phyloP scores from a whole-genome alignment of 2,888 invertebrate genomes.

The Cheilosia impressa region DNA sequence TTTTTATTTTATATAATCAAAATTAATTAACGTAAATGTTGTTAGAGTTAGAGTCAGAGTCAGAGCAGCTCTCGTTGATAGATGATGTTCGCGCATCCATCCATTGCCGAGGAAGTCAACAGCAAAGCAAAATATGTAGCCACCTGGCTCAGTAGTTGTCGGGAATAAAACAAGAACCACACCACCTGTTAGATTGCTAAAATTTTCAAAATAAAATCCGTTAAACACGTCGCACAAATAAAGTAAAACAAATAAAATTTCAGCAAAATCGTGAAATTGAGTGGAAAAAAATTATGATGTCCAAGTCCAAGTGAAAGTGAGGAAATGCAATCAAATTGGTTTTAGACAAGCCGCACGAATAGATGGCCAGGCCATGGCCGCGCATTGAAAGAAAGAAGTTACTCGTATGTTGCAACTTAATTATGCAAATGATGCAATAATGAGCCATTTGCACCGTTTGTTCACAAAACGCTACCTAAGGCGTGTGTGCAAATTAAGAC shows the following conservation, averaged over 20 bases:
- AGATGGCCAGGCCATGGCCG: slow-evolving; percentile 12
- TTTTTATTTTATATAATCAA: slow-evolving; percentile 71
- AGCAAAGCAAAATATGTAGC: neutral
- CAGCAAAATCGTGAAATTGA: slow-evolving; percentile 57
- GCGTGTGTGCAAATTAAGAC: slow-evolving; percentile 29
- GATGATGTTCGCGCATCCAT: slow-evolving; percentile 67
- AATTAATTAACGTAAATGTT: slow-evolving; percentile 72
- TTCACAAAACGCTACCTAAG: slow-evolving; percentile 6
- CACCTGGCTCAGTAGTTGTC: neutral
- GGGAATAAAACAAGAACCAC: slow-evolving; percentile 29
- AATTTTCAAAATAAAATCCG: neutral
- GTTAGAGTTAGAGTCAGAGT: slow-evolving; percentile 42
- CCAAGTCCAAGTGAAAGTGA: slow-evolving; percentile 69
- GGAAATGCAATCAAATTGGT: slow-evolving; percentile 65
- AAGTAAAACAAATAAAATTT: slow-evolving; percentile 30
- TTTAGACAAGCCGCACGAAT: slow-evolving; percentile 39
- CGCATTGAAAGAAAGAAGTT: slow-evolving; percentile 36
- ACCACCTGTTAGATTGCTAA: slow-evolving; percentile 2
- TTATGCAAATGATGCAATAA: slow-evolving; percentile 68
- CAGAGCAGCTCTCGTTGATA: slow-evolving; percentile 48
- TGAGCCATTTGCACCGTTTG: slow-evolving; percentile 21
- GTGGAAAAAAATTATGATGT: slow-evolving; percentile 66
- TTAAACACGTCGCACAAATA: neutral
- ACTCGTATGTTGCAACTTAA: slow-evolving; percentile 48
- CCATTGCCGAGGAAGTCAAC: slow-evolving; percentile 35